Conservation (phyloP, 2,888 invertebrate species). For the Tanytarsus gracilentus region DNA sequence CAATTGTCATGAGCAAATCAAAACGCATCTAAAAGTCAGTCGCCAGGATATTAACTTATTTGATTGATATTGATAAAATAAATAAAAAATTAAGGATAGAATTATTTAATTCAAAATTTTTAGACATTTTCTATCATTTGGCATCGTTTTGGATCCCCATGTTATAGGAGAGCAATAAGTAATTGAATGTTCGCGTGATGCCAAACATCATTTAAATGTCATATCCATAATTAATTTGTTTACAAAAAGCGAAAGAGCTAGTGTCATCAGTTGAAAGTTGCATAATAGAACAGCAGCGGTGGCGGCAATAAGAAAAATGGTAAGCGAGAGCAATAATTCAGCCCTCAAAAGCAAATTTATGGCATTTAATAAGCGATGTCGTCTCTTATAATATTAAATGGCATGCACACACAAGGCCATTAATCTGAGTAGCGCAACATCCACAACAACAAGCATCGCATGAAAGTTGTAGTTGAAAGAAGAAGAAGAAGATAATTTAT, state of each 20-base stretch:
- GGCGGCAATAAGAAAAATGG: not conserved
- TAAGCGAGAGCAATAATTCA: slow-evolving; percentile 7
- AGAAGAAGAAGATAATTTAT: slow-evolving; percentile 17
- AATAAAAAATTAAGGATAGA: too few relatives aligned
- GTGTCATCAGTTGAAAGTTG: too few relatives aligned
- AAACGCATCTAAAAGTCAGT: too few relatives aligned
- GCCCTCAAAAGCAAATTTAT: slow-evolving; percentile 14
- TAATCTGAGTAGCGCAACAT: slow-evolving; percentile 9
- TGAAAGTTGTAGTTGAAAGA: not conserved
- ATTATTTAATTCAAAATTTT: too few relatives aligned
- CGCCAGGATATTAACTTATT: too few relatives aligned
- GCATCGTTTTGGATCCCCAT: too few relatives aligned
- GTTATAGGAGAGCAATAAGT: too few relatives aligned
- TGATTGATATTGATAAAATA: too few relatives aligned
- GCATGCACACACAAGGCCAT: slow-evolving; percentile 16
- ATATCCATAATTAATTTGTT: not conserved
- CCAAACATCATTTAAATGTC: not conserved
- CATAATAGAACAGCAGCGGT: too few relatives aligned
- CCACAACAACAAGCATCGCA: not conserved
- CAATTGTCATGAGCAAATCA: too few relatives aligned
- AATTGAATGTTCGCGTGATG: not conserved
- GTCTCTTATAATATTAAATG: slow-evolving; percentile 13
- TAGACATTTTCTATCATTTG: too few relatives aligned
- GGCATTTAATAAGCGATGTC: slow-evolving; percentile 19
- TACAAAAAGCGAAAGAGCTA: too few relatives aligned